These are phyloP conservation scores for Mamestra brassicae DNA, from an alignment of 2,888 invertebrate species.

Conservation along the genomic window DNA sequence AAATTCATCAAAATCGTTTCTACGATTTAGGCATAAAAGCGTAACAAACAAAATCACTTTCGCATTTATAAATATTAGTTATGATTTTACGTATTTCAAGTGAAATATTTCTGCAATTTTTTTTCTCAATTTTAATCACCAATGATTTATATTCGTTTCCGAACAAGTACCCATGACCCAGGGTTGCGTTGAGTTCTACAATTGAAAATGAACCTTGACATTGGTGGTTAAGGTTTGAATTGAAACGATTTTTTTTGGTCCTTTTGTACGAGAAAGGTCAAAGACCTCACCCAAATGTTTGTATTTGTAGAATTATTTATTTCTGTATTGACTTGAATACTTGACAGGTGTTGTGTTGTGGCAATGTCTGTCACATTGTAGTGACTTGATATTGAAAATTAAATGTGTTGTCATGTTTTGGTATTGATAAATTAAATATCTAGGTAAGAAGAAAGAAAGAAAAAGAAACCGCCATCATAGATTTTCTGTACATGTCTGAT, in stretches of 20 bases:
- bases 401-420: neutral
- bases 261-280: constrained; percentile 62
- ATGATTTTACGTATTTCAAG: neutral
- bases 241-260: constrained; percentile 13
- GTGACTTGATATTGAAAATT: neutral
- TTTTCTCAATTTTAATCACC: neutral
- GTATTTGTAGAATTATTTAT: constrained; percentile 63
- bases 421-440: too few species aligned
- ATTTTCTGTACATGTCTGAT: too few species aligned
- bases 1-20: too few species aligned
- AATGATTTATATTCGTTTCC: constrained; percentile 2
- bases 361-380: constrained; percentile 34
- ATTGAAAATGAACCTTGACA: constrained; percentile 33
- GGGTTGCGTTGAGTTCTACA: neutral
- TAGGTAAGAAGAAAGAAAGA: too few species aligned
- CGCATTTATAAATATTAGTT: too few species aligned
- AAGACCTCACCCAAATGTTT: constrained; percentile 58
- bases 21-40: too few species aligned
- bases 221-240: constrained; percentile 18
- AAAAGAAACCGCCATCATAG: too few species aligned
- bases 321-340: constrained; percentile 64
- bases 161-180: neutral
- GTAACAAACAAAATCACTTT: too few species aligned
- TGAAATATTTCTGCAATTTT: neutral
- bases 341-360: constrained; percentile 74